A percentile compares a stretch with the other conserved stretches of the same genome.
Conservation (phyloP, 2,113 vertebrate genomes). For the Rattus rattus region DNA sequence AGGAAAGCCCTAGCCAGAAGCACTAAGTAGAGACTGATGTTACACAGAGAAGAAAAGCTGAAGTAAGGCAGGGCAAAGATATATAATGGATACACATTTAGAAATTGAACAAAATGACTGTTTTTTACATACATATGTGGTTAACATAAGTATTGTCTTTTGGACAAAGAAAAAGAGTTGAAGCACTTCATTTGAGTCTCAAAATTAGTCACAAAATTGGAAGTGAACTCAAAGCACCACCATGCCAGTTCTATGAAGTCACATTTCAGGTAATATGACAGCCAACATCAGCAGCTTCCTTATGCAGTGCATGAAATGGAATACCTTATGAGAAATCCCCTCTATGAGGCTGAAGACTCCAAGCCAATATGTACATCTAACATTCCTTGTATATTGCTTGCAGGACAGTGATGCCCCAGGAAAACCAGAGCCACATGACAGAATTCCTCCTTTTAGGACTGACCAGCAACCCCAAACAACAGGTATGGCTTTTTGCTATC, state of each 20-base stretch:
- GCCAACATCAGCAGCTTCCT: neutral
- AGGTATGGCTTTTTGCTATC: constrained; percentile 53
- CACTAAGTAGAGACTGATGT: neutral
- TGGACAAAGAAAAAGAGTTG: neutral
- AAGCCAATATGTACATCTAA: neutral
- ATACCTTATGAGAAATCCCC: neutral
- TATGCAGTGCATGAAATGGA: neutral
- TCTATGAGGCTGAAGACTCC: neutral
- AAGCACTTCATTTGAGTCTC: neutral
- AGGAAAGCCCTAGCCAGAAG: neutral
- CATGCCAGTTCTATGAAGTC: neutral
- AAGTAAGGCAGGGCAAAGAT: neutral
- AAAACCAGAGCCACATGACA: constrained; percentile 57
- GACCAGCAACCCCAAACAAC: constrained; percentile 43
- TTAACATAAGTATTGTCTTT: neutral
- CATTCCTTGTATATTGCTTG: neutral
- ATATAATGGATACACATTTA: neutral
- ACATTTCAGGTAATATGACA: neutral
- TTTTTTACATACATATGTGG: neutral
- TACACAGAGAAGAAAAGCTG: neutral
- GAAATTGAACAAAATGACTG: neutral
- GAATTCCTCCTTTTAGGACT: constrained; percentile 74
- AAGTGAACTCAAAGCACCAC: neutral
- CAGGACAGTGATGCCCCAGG: neutral
- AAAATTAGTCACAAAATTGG: neutral